phyloP scores from a whole-genome alignment of 1,140 invertebrate species.

The Tetramorium parvispinum region DNA sequence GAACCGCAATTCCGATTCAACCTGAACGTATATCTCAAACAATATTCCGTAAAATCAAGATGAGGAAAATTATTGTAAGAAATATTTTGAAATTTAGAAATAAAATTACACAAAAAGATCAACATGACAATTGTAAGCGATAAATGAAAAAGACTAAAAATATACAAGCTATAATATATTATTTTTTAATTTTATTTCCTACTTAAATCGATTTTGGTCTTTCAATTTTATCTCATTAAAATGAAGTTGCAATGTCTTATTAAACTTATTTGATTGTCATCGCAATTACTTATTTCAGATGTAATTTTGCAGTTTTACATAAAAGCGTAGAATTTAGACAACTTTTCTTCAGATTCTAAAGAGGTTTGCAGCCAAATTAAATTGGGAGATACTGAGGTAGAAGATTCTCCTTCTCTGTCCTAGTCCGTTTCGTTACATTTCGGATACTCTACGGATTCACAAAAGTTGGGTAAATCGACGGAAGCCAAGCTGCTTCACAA shows the following conservation, averaged over 20 bases:
- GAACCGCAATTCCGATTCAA: constrained; percentile 32
- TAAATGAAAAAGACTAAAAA: background rate
- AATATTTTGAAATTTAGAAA: background rate
- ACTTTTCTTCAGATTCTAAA: constrained; percentile 16
- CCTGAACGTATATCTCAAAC: background rate
- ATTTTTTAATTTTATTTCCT: background rate
- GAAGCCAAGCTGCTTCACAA: background rate
- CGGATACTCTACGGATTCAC: background rate
- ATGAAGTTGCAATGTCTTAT: background rate
- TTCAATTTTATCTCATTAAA: background rate
- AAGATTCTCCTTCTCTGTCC: background rate
- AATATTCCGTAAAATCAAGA: constrained; percentile 13
- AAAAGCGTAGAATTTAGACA: constrained; percentile 24
- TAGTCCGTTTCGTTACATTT: constrained; percentile 34
- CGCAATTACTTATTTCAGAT: background rate
- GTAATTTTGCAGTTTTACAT: constrained; percentile 17
- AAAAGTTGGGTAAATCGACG: constrained; percentile 28
- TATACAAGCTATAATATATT: background rate
- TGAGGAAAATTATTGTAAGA: background rate
- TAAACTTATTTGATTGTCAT: background rate
- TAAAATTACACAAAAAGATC: background rate
- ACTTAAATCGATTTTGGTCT: background rate
- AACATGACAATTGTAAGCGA: background rate
- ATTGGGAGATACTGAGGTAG: constrained; percentile 16
- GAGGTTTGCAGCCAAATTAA: constrained; percentile 41